Percentiles rank a stretch among this genome's conserved stretches.
These are phyloP conservation scores for Petrolisthes manimaculis DNA, from an alignment of 2,888 invertebrate genomes.

Conservation along the genomic window DNA sequence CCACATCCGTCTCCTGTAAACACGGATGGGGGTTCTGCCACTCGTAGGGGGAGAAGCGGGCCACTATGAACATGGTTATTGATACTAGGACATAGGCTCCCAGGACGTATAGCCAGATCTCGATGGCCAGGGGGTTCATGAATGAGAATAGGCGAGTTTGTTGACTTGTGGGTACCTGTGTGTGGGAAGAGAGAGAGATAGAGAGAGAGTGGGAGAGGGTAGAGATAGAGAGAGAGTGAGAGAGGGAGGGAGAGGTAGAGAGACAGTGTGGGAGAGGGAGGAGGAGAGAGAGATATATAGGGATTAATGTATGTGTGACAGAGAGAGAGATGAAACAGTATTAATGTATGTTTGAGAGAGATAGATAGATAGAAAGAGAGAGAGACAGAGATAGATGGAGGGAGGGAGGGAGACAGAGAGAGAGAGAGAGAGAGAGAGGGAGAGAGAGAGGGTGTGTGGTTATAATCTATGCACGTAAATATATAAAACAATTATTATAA, in stretches of 20 bases:
- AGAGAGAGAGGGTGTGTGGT: slow-evolving; percentile 2
- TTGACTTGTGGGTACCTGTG: slow-evolving; percentile 75
- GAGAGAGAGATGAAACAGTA: not conserved
- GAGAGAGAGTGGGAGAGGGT: not conserved
- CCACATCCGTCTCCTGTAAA: slow-evolving; percentile 66
- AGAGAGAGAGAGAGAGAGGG: not conserved
- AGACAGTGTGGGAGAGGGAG: not conserved
- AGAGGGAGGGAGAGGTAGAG: not conserved
- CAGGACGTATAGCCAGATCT: slow-evolving; percentile 87
- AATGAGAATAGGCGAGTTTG: slow-evolving; percentile 84
- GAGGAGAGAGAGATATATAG: not conserved
- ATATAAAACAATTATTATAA: too few relatives aligned
- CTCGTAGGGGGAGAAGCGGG: slow-evolving; percentile 81
- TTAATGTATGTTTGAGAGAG: not conserved
- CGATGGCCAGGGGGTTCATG: slow-evolving; percentile 86
- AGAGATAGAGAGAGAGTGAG: not conserved
- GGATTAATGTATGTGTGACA: not conserved
- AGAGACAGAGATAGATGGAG: not conserved
- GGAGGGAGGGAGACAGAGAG: not conserved
- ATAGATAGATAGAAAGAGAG: not conserved
- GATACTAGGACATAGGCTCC: slow-evolving; percentile 85
- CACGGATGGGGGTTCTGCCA: slow-evolving; percentile 71
- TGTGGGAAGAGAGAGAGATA: not conserved
- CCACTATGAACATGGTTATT: slow-evolving; percentile 83
- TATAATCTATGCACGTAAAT: not conserved